Evolutionary conservation across 2,888 invertebrate species (phyloP).

Genomic region (Cantharis lateralis): DNA sequence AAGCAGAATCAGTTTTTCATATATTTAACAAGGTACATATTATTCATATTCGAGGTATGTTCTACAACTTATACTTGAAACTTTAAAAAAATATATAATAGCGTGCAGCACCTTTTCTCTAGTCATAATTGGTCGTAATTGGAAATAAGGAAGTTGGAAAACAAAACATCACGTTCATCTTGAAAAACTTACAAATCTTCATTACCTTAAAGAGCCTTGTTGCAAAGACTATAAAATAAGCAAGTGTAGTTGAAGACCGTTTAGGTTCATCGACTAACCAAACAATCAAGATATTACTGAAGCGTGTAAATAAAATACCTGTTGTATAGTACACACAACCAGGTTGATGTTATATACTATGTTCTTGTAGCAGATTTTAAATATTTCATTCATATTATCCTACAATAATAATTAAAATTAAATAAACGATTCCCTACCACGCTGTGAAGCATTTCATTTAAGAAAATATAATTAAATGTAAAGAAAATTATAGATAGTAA

Average conservation of each 20-base stretch:
- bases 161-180: neutral
- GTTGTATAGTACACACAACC: neutral
- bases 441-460: neutral
- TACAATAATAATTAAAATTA: neutral
- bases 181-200: neutral
- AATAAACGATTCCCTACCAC: neutral
- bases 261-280: neutral
- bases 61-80: neutral
- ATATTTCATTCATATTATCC: neutral
- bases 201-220: neutral
- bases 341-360: neutral
- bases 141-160: conserved; percentile 1
- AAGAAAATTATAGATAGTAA: neutral
- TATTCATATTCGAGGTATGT: neutral
- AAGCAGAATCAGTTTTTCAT: neutral
- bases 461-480: neutral
- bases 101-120: neutral
- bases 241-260: neutral
- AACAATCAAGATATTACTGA: neutral
- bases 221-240: neutral
- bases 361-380: neutral
- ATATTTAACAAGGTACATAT: too few species aligned
- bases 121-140: neutral
- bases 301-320: neutral
- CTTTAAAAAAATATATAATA: neutral